These are phyloP conservation scores for Osmerus mordax DNA, from an alignment of 2,113 vertebrate genomes.

Conservation along the genomic window DNA sequence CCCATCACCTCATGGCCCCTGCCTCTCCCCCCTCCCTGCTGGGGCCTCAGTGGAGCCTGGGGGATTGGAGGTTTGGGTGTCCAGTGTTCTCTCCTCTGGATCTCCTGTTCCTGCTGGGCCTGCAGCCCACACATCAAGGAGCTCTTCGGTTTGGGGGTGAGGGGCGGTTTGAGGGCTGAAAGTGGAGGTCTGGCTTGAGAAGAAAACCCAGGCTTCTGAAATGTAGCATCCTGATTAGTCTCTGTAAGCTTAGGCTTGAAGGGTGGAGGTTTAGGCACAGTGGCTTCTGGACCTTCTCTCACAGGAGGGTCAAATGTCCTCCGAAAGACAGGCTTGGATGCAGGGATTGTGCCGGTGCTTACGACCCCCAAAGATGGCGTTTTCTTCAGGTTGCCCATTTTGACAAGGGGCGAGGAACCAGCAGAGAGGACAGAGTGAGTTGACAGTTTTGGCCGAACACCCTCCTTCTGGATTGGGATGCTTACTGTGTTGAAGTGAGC, in stretches of 20 bases:
- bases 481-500: too few species aligned
- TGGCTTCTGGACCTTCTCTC: not conserved
- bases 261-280: not conserved
- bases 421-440: too few species aligned
- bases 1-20: too few species aligned
- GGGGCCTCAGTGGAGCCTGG: not conserved
- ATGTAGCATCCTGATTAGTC: too few species aligned
- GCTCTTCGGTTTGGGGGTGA: not conserved
- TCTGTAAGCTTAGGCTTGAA: not conserved
- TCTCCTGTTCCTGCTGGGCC: not conserved
- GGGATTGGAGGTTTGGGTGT: not conserved
- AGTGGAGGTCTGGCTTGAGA: not conserved
- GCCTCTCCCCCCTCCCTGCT: not conserved
- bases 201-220: too few species aligned
- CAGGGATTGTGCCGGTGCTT: not conserved
- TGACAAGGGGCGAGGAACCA: not conserved
- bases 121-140: not conserved
- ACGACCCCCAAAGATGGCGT: too few species aligned
- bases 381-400: not conserved
- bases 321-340: not conserved
- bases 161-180: not conserved
- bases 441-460: too few species aligned
- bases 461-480: too few species aligned
- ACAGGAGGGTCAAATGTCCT: not conserved
- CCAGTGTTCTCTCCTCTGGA: not conserved